Evolutionary conservation across 2,113 vertebrate species (phyloP).

Genomic region (Pseudorectes ferrugineus): DNA sequence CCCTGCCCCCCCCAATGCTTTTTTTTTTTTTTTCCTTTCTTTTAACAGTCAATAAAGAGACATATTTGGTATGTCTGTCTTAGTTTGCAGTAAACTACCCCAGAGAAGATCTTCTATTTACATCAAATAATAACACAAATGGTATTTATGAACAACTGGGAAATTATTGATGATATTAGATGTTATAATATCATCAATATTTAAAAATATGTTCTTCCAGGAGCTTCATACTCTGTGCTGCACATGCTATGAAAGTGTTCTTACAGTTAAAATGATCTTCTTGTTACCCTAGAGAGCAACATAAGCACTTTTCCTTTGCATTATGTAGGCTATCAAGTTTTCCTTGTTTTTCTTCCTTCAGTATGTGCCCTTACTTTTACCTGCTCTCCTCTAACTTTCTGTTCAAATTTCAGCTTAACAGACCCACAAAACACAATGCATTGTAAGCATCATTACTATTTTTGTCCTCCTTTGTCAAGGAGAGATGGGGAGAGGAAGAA

Average conservation of each 20-base stretch:
- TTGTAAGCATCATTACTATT: not conserved
- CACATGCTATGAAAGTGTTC: not conserved
- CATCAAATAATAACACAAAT: not conserved
- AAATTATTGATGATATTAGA: not conserved
- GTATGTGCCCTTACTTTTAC: not conserved
- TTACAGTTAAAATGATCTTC: not conserved
- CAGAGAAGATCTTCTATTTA: not conserved
- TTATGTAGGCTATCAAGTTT: not conserved
- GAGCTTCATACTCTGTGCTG: not conserved
- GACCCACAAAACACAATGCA: not conserved
- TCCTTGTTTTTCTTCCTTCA: not conserved
- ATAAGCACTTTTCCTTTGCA: not conserved
- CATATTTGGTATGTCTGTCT: not conserved
- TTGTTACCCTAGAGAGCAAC: not conserved
- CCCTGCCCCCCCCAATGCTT: too few species aligned
- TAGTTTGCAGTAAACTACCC: not conserved
- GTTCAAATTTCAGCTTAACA: not conserved
- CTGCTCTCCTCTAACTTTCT: not conserved
- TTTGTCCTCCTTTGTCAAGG: not conserved
- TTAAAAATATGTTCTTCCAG: not conserved
- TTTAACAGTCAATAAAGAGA: not conserved
- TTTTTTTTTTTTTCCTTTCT: not conserved
- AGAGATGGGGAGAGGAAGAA: not conserved
- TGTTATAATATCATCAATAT: not conserved
- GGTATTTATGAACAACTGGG: not conserved